Evolutionary conservation across 2,113 vertebrate genomes (phyloP).

Genomic region (Nestor notabilis): DNA sequence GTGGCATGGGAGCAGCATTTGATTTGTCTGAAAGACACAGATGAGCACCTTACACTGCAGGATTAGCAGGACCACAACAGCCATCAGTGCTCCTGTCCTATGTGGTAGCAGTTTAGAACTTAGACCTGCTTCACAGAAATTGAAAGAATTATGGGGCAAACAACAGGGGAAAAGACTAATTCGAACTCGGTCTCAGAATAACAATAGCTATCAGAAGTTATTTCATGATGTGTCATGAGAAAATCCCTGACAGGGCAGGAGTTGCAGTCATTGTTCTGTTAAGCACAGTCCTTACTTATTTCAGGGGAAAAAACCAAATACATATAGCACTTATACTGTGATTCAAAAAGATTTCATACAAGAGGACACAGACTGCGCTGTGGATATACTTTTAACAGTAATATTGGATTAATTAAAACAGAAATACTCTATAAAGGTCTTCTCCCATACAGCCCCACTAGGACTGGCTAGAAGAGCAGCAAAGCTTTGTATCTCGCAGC

Average conservation of each 20-base stretch:
- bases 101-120: not conserved
- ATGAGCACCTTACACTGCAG: not conserved
- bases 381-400: not conserved
- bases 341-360: not conserved
- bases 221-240: not conserved
- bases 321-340: not conserved
- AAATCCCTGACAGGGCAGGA: not conserved
- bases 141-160: not conserved
- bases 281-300: not conserved
- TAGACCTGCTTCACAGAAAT: not conserved
- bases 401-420: not conserved
- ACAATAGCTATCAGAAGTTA: not conserved
- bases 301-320: accelerated
- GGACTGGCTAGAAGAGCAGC: not conserved
- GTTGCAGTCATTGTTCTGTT: not conserved
- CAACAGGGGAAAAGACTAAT: not conserved
- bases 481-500: not conserved
- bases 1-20: not conserved
- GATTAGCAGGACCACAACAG: not conserved
- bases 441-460: not conserved
- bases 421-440: not conserved
- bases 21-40: not conserved
- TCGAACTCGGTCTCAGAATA: not conserved
- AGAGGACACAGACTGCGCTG: not conserved
- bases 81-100: not conserved